Evolutionary conservation across 35 echinoderm and acorn worm species (phyloP), one percentile per base, ranked within the genome.

Genomic region (Nesometra sesokonis): DNA sequence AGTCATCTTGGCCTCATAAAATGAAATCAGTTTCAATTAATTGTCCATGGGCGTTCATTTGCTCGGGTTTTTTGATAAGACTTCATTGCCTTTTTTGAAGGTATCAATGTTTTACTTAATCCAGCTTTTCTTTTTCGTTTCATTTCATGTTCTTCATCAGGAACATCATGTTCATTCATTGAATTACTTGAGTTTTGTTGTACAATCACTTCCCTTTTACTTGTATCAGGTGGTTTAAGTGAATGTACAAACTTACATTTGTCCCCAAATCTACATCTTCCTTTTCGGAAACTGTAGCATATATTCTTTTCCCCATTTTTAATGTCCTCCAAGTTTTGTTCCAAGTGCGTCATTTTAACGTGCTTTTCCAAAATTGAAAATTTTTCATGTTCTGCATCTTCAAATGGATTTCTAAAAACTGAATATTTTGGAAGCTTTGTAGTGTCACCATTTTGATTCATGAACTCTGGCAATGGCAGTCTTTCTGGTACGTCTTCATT

Each of bases 361-460:
- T 90, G 88, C 35, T 90, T 82, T 47, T 90, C 88, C 36, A 90
- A 30, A n/a, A 90, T 90, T 0, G 88, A 90, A 17, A 90, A 77
- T 47, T 90, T 79, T 77, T 90, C 67, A 32, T 90, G 82, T 46
- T 80, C 77, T 46, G 88, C 88, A 17, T 90, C 52, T 37, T 90
- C 23, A 90, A 90, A 90, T 8, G 88, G 88, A 80, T 90, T 90
- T 11, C 77, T 32, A 85, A 85, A 90, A 33, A 90, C 83, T 37
- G 88, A 90, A 39, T 34, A 85, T 4, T 33, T 17, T 40, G 82
- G 52, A 67, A 67, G 52, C 52, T 17, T 67, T 67, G 4, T 43
- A 4, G 15, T 43, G 15, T 43, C 39, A 7, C 23, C 52, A 67
- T 27, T 67, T 67, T 67, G 9, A 67, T 67, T 27, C 52, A 67